A percentile compares a stretch with the other conserved stretches of the same genome.
Evolutionary conservation across 1,140 invertebrate genomes (phyloP).

Genomic region (Dufourea novaeangliae): DNA sequence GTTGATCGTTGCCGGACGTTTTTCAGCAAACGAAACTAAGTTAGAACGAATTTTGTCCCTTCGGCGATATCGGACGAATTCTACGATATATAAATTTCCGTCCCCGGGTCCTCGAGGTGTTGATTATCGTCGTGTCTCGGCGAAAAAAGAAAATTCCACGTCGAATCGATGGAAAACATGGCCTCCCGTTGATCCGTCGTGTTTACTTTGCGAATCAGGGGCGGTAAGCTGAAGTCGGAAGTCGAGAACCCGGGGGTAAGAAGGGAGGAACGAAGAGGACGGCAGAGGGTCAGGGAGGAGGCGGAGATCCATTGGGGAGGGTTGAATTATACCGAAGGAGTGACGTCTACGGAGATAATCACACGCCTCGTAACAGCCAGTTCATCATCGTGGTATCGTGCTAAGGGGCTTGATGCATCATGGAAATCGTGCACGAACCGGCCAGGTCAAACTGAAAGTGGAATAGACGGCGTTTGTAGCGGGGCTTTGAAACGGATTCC

Average conservation of each 20-base stretch:
- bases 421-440: conserved; percentile 70
- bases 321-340: conserved; percentile 73
- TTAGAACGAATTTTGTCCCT: too few relatives aligned
- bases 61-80: too few relatives aligned
- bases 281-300: too few relatives aligned
- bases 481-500: conserved; percentile 18
- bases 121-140: conserved; percentile 28
- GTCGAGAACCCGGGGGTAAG: conserved; percentile 21
- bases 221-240: conserved; percentile 1
- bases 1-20: too few relatives aligned
- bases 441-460: conserved; percentile 50
- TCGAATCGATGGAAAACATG: conserved; percentile 41
- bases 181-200: conserved; percentile 21
- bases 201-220: conserved; percentile 53
- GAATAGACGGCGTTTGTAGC: conserved; percentile 39
- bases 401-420: conserved; percentile 71
- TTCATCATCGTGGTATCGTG: conserved; percentile 74
- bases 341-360: conserved; percentile 75
- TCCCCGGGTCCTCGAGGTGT: too few relatives aligned
- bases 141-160: conserved; percentile 16
- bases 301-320: conserved; percentile 27
- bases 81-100: too few relatives aligned
- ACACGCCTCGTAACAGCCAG: conserved; percentile 74
- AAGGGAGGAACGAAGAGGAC: conserved; percentile 31
- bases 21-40: too few relatives aligned